Evolutionary conservation across 2,888 invertebrate genomes (phyloP).

Genomic region (Dryomyza anilis): DNA sequence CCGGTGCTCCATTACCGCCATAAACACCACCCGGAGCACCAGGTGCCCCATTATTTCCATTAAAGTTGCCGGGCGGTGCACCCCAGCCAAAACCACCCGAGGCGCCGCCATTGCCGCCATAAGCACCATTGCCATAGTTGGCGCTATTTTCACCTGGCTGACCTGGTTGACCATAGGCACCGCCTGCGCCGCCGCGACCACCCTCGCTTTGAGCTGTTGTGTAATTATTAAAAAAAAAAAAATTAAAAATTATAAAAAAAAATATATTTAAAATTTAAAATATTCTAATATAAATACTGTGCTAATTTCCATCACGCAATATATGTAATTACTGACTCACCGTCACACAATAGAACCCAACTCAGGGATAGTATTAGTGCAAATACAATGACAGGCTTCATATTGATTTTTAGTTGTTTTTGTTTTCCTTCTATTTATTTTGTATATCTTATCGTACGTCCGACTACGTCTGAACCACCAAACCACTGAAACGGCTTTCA

Average conservation of each 20-base stretch:
- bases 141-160: not conserved
- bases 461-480: too few species aligned
- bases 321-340: not conserved
- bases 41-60: not conserved
- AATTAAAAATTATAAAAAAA: too few species aligned
- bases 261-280: too few species aligned
- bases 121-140: not conserved
- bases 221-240: too few species aligned
- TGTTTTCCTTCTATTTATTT: too few species aligned
- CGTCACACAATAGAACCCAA: not conserved
- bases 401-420: too few species aligned
- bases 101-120: not conserved
- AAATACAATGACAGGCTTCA: not conserved
- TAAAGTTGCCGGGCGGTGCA: not conserved
- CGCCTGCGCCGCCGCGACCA: not conserved
- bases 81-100: too few species aligned
- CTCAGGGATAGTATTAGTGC: not conserved
- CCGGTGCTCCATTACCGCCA: not conserved
- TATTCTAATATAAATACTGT: too few species aligned
- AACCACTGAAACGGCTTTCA: too few species aligned
- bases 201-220: not conserved
- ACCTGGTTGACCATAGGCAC: not conserved
- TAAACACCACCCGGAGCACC: not conserved
- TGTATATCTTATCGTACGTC: too few species aligned
- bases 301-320: not conserved